Evolutionary conservation across 2,888 invertebrate genomes (phyloP), one percentile per base, ranked within the genome.

Genomic region (Drosophila sordidapex): DNA sequence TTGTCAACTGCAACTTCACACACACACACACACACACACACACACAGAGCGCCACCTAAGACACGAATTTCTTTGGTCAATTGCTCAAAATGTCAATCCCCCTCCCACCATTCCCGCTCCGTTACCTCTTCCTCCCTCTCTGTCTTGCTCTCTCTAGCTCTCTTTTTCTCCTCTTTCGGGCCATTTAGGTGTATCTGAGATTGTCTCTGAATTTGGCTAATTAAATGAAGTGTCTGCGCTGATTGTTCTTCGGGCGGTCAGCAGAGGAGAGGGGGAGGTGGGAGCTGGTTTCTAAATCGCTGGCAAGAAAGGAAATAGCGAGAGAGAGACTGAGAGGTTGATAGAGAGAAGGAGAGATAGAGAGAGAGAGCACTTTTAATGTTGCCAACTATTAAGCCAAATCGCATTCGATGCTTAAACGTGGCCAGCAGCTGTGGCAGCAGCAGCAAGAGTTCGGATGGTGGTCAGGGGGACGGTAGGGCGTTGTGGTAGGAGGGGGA

Each of bases 351-450:
- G 3, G 25, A n/a, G 56, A 38, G 10, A n/a, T 11, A 38, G 36
- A n/a, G 40, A 40, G 40, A 40, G 43, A 11, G 59, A 59, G 63
- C 52, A 60, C 63, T 76, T 60, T 81, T 76, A 76, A 76, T 79
- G 77, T 54, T 71, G 68, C 72, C 36, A 63, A 38, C 81, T 63
- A 76, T 81, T 79, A 81, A 81, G 81, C 53, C 51, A 81, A 81
- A 81, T 81, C 81, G 66, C 77, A 76, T 80, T 82, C 70, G 69
- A 68, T 73, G 68, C 73, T 80, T 57, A 58, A 78, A 52, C 75
- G 48, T 65, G 53, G 54, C 72, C n/a, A 54, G n/a, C 21, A 48
- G 52, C 48, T 40, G 35, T 6, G 21, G 21, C n/a, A 58, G 21
- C 27, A 43, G 31, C 35, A 11, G 21, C 13, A 27, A 54, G 18